phyloP scores from a whole-genome alignment of 2,113 vertebrate genomes.

The Hystrix brachyura region DNA sequence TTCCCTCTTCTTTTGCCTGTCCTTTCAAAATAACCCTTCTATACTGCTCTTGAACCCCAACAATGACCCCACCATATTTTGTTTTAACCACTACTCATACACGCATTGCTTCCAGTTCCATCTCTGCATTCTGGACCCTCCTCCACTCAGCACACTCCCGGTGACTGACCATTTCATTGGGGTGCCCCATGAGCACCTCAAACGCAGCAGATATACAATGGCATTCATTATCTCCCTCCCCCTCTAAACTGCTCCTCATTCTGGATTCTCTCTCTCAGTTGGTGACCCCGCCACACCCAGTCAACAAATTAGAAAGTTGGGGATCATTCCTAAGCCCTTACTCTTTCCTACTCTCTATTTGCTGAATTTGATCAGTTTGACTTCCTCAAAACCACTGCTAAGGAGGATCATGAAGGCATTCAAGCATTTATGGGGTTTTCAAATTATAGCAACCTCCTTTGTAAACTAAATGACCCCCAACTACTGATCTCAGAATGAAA shows the following conservation, averaged over 20 bases:
- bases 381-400: neutral
- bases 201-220: neutral
- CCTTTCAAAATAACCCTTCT: neutral
- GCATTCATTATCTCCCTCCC: neutral
- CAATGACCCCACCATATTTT: neutral
- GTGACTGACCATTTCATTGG: neutral
- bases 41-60: neutral
- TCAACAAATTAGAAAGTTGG: neutral
- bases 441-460: neutral
- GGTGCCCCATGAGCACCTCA: neutral
- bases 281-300: neutral
- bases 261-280: neutral
- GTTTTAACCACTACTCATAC: neutral
- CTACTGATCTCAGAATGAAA: constrained; percentile 11
- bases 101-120: neutral
- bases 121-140: neutral
- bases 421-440: constrained; percentile 2
- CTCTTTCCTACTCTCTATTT: neutral
- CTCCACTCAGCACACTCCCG: neutral
- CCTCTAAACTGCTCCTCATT: neutral
- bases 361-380: neutral
- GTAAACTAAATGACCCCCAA: neutral
- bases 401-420: neutral
- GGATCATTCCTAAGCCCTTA: neutral
- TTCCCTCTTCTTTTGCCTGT: neutral